Percentiles rank a stretch among this genome's conserved stretches.
phyloP scores from a whole-genome alignment of 2,888 invertebrate genomes.

The Perdita meconis region DNA sequence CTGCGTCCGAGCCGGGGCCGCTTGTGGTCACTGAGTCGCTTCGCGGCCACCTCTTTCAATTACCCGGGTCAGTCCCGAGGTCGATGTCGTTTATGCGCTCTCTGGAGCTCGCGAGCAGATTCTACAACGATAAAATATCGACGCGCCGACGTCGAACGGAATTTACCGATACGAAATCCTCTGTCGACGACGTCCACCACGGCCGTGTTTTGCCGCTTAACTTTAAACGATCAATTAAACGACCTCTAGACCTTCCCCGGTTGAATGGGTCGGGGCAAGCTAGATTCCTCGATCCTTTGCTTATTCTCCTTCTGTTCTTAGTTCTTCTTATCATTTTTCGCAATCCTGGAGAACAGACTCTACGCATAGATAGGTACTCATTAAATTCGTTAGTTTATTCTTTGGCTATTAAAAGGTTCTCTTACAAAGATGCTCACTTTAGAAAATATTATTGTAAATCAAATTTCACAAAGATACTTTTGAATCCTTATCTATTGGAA shows the following conservation, averaged over 20 bases:
- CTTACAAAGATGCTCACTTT: no score
- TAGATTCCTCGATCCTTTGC: not conserved
- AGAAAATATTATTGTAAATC: no score
- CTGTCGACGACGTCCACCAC: constrained; percentile 20
- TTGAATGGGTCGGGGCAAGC: not conserved
- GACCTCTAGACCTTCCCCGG: not conserved
- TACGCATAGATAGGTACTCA: no score
- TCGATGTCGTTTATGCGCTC: constrained; percentile 67
- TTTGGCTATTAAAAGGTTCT: no score
- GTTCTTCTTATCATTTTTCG: no score
- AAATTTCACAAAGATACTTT: no score
- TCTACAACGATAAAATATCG: constrained; percentile 50
- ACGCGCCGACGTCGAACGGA: constrained; percentile 40
- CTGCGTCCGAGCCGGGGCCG: constrained; percentile 53
- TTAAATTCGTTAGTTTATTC: no score
- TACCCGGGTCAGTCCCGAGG: constrained; percentile 68
- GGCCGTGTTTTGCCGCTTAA: constrained; percentile 31
- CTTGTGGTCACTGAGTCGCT: constrained; percentile 67
- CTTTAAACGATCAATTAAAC: constrained; percentile 32
- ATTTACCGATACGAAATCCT: constrained; percentile 37
- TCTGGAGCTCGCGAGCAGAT: constrained; percentile 28
- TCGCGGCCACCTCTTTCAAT: constrained; percentile 73
- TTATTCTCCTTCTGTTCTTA: no score
- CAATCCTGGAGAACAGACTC: no score
- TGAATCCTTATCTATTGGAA: no score